These are phyloP conservation scores for Ecdyonurus torrentis DNA, from an alignment of 2,888 invertebrate species.

Conservation along the genomic window DNA sequence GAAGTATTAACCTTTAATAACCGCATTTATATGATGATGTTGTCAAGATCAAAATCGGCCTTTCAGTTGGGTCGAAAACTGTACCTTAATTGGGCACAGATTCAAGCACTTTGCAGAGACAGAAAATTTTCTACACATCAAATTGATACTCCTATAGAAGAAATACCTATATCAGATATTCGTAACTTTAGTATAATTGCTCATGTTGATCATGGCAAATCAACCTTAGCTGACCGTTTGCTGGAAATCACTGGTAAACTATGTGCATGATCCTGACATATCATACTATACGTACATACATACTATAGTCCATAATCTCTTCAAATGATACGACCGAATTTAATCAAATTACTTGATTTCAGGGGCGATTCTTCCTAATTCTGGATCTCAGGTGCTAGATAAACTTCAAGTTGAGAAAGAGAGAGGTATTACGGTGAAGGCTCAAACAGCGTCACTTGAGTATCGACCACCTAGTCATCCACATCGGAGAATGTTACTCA, in stretches of 20 bases:
- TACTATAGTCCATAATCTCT: too few species aligned
- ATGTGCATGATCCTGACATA: neutral
- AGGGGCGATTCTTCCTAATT: constrained; percentile 25
- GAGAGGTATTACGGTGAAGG: constrained; percentile 96
- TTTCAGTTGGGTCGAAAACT: neutral
- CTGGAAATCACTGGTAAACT: constrained; percentile 76
- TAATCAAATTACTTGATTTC: too few species aligned
- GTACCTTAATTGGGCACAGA: neutral
- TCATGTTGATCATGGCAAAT: constrained; percentile 98
- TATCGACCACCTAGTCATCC: constrained; percentile 44
- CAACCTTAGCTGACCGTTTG: constrained; percentile 89
- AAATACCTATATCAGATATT: constrained; percentile 34
- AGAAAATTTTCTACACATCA: neutral
- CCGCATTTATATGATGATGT: neutral
- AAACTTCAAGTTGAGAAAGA: constrained; percentile 70
- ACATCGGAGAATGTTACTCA: constrained; percentile 51
- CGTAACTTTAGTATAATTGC: constrained; percentile 95
- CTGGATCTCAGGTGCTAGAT: constrained; percentile 29
- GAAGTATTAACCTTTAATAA: too few species aligned
- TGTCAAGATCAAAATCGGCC: neutral
- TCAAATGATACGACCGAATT: too few species aligned
- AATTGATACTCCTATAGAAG: neutral
- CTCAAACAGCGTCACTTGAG: constrained; percentile 82
- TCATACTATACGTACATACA: too few species aligned
- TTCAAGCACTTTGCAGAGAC: neutral